Percentiles rank a stretch among this genome's conserved stretches.
Conservation (phyloP, 2,113 vertebrate genomes). For the Rostratula benghalensis region DNA sequence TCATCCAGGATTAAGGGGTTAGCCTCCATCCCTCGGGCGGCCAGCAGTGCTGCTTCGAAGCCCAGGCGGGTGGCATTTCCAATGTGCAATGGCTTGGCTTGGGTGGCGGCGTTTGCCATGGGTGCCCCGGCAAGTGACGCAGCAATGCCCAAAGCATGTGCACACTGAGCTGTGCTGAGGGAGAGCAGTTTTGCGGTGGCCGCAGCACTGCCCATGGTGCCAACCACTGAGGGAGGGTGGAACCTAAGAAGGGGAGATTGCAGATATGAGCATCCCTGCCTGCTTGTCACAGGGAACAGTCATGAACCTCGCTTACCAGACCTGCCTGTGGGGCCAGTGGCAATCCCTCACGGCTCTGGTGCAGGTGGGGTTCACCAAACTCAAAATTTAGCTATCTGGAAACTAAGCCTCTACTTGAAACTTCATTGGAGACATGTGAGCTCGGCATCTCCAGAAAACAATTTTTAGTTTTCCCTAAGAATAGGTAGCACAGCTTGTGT, state of each 20-base stretch:
- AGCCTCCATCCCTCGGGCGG: conserved; percentile 82
- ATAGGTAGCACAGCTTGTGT: neutral
- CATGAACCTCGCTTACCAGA: neutral
- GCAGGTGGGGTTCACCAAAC: neutral
- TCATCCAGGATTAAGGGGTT: conserved; percentile 80
- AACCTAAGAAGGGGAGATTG: conserved; percentile 73
- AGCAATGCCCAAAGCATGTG: conserved; percentile 85
- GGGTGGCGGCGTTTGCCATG: conserved; percentile 90
- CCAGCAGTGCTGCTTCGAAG: conserved; percentile 85
- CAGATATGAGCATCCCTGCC: neutral
- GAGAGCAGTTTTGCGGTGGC: conserved; percentile 82
- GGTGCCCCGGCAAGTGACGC: conserved; percentile 87
- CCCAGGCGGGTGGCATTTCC: conserved; percentile 86
- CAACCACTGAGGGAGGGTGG: conserved; percentile 88
- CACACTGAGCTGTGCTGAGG: conserved; percentile 72
- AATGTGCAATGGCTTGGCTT: conserved; percentile 86
- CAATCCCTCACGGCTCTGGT: neutral
- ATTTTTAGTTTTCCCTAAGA: neutral
- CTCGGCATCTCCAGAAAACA: neutral
- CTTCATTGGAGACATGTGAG: neutral
- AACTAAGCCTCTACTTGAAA: neutral
- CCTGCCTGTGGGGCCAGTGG: neutral
- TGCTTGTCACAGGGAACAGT: neutral
- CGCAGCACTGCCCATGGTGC: conserved; percentile 86
- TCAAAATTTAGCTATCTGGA: neutral